Evolutionary conservation across 2,113 vertebrate species (phyloP).

Genomic region (Misgurnus anguillicaudatus): DNA sequence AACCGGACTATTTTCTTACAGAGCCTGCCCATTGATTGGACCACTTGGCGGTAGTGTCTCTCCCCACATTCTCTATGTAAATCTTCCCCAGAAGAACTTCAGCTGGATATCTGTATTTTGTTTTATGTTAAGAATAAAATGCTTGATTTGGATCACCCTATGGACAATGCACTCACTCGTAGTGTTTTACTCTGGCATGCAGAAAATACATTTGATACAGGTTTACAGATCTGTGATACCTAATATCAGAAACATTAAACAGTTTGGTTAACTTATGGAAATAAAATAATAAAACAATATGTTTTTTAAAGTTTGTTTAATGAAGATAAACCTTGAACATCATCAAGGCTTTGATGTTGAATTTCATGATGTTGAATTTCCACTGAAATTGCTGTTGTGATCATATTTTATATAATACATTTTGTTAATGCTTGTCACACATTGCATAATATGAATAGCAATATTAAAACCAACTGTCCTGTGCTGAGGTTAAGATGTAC

Average conservation of each 20-base stretch:
- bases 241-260: background rate
- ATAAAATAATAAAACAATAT: background rate
- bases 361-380: background rate
- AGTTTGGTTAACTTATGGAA: conserved; percentile 26
- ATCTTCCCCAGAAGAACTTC: conserved; percentile 54
- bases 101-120: conserved; percentile 60
- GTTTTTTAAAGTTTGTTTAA: background rate
- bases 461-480: too few relatives aligned
- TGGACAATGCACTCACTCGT: conserved; percentile 25
- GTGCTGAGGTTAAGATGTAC: too few relatives aligned
- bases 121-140: conserved; percentile 75
- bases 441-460: too few relatives aligned
- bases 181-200: conserved; percentile 4
- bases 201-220: background rate
- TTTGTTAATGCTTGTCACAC: too few relatives aligned
- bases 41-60: conserved; percentile 42
- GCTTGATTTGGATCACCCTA: conserved; percentile 40
- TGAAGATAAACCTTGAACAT: background rate
- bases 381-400: background rate
- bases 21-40: conserved; percentile 69
- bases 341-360: background rate
- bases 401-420: background rate
- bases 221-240: background rate
- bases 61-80: conserved; percentile 57
- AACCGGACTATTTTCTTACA: conserved; percentile 42